These are phyloP conservation scores for Mythimna pallens DNA, from an alignment of 2,888 invertebrate genomes.

Conservation along the genomic window DNA sequence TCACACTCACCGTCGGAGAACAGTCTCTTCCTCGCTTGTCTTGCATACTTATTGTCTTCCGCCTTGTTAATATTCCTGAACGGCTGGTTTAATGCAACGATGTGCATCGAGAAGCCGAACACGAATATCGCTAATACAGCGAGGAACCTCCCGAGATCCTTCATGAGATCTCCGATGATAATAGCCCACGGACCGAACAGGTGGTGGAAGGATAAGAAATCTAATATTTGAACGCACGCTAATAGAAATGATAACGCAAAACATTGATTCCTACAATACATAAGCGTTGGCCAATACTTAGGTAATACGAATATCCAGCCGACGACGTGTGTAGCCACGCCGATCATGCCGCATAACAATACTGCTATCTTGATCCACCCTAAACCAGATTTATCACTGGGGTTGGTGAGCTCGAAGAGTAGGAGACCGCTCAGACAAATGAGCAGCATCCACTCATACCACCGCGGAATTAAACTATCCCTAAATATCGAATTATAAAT, in stretches of 20 bases:
- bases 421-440: conserved; percentile 98
- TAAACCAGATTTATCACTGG: conserved; percentile 98
- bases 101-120: conserved; percentile 99
- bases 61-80: conserved; percentile 93
- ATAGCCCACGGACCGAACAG: conserved; percentile 99
- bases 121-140: conserved; percentile 99
- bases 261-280: conserved; percentile 99
- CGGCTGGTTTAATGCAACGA: conserved; percentile 98
- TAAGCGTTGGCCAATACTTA: conserved; percentile 95
- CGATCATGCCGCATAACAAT: conserved; percentile 96
- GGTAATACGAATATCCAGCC: conserved; percentile 93
- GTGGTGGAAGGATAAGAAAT: conserved; percentile 99
- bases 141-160: conserved; percentile 98
- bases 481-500: conserved; percentile 95
- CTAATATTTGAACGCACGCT: conserved; percentile 99
- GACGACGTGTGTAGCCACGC: conserved; percentile 96
- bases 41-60: conserved; percentile 91
- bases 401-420: conserved; percentile 98
- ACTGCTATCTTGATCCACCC: conserved; percentile 98
- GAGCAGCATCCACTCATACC: conserved; percentile 98
- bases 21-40: conserved; percentile 88
- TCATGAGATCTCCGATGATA: conserved; percentile 98
- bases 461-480: conserved; percentile 95
- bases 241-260: conserved; percentile 98
- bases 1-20: conserved; percentile 94